A percentile compares a stretch with the other conserved stretches of the same genome.
These are phyloP conservation scores for Argyrosomus regius DNA, from an alignment of 2,797 vertebrate species.

Conservation along the genomic window DNA sequence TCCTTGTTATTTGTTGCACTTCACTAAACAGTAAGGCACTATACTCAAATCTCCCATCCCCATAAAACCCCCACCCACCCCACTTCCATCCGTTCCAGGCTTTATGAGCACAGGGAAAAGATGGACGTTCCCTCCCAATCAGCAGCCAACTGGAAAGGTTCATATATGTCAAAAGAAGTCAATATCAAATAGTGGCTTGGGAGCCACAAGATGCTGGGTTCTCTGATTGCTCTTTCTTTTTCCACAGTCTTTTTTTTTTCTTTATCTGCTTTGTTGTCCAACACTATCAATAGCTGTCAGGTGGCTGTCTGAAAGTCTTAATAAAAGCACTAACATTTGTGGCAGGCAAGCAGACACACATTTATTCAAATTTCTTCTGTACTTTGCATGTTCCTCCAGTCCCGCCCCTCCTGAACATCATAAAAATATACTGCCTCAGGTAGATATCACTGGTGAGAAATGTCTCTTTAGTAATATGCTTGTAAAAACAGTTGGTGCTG, in stretches of 20 bases:
- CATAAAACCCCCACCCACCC: slow-evolving; percentile 15
- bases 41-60: slow-evolving; percentile 42
- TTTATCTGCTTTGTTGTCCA: not conserved
- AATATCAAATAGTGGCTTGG: slow-evolving; percentile 65
- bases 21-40: slow-evolving; percentile 71
- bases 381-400: not conserved
- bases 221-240: slow-evolving; percentile 21
- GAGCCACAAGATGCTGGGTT: slow-evolving; percentile 28
- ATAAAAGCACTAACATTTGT: slow-evolving; percentile 35
- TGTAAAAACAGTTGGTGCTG: slow-evolving; percentile 10
- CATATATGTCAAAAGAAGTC: slow-evolving; percentile 75
- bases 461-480: not conserved
- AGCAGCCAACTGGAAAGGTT: slow-evolving; percentile 74
- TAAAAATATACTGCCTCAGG: slow-evolving; percentile 27
- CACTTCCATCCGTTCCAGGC: slow-evolving; percentile 63
- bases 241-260: not conserved
- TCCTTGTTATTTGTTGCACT: slow-evolving; percentile 70
- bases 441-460: not conserved
- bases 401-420: not conserved
- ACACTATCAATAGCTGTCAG: slow-evolving; percentile 25
- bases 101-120: slow-evolving; percentile 64
- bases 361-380: not conserved
- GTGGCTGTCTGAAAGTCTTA: slow-evolving; percentile 27
- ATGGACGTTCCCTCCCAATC: slow-evolving; percentile 57
- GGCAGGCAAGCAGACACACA: slow-evolving; percentile 24